Percentiles rank a stretch among this genome's conserved stretches.
Evolutionary conservation across 2,797 vertebrate genomes (phyloP).

Genomic region (Eulemur albifrons): DNA sequence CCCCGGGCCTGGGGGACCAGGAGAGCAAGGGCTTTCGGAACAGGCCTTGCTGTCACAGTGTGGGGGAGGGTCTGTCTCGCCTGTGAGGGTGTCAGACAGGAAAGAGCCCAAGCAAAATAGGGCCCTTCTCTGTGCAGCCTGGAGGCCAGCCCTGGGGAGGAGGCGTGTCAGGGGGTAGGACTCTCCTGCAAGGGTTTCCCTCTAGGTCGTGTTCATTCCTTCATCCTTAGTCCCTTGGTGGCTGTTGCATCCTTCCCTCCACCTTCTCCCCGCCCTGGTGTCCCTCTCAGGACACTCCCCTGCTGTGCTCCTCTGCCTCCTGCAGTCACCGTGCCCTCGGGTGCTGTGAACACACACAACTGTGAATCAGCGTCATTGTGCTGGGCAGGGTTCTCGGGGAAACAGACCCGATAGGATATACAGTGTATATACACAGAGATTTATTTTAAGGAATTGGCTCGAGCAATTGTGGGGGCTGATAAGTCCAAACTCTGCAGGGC

Average conservation of each 20-base stretch:
- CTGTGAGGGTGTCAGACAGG: neutral
- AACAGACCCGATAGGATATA: neutral
- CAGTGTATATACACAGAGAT: neutral
- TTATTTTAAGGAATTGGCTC: constrained; percentile 59
- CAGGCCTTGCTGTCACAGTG: neutral
- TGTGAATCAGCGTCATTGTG: neutral
- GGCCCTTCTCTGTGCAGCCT: neutral
- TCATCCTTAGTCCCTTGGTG: neutral
- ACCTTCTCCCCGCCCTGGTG: too few relatives aligned
- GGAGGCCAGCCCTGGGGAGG: neutral
- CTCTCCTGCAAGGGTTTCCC: neutral
- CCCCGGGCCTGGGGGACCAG: neutral
- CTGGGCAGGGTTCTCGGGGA: neutral
- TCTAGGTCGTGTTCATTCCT: neutral
- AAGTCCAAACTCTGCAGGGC: constrained; percentile 1
- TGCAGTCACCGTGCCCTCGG: neutral
- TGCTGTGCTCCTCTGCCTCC: neutral
- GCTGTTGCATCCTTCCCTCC: too few relatives aligned
- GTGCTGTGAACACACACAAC: neutral
- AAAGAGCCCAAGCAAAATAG: neutral
- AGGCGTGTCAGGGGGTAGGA: neutral
- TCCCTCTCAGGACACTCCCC: neutral
- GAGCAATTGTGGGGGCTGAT: neutral
- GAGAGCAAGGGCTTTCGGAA: neutral
- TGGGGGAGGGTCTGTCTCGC: neutral